These are phyloP conservation scores for Ectemnius lituratus DNA, from an alignment of 2,888 invertebrate genomes.

Conservation along the genomic window DNA sequence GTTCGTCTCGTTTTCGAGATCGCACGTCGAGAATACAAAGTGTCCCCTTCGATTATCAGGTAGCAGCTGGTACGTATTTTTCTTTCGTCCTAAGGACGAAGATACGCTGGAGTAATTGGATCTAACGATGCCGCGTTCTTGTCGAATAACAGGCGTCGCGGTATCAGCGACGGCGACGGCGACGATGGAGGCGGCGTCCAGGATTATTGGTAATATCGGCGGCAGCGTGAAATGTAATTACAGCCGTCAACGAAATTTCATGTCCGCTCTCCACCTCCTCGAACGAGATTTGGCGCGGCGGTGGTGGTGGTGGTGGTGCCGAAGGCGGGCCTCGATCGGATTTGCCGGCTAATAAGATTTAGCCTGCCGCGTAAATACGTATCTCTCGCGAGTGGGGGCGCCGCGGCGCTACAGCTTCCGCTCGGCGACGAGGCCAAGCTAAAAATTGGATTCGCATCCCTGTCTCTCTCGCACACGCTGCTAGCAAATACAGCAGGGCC, in stretches of 20 bases:
- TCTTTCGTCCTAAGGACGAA: not conserved
- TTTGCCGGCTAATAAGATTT: slow-evolving; percentile 6
- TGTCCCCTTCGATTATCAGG: slow-evolving; percentile 14
- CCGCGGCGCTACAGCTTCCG: no score
- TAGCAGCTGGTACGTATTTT: not conserved
- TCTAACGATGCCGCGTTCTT: slow-evolving; percentile 40
- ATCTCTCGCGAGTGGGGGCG: not conserved
- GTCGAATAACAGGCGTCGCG: slow-evolving; percentile 35
- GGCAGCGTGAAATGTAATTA: slow-evolving; percentile 12
- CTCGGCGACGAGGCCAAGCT: no score
- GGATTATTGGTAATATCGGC: slow-evolving; percentile 43
- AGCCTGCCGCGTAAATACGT: not conserved
- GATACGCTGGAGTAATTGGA: slow-evolving; percentile 49
- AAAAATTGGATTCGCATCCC: no score
- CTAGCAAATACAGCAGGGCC: no score
- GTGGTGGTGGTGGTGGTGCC: not conserved
- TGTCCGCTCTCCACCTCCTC: not conserved
- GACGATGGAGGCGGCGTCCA: not conserved
- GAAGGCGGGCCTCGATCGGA: not conserved
- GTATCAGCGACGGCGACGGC: slow-evolving; percentile 3
- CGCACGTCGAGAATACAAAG: slow-evolving; percentile 45
- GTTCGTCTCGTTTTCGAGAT: not conserved
- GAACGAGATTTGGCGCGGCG: not conserved
- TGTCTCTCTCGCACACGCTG: no score
- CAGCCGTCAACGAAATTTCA: slow-evolving; percentile 22